A percentile compares a stretch with the other conserved stretches of the same genome.
Conservation (phyloP, 2,113 vertebrate genomes). For the Polyodon spathula region DNA sequence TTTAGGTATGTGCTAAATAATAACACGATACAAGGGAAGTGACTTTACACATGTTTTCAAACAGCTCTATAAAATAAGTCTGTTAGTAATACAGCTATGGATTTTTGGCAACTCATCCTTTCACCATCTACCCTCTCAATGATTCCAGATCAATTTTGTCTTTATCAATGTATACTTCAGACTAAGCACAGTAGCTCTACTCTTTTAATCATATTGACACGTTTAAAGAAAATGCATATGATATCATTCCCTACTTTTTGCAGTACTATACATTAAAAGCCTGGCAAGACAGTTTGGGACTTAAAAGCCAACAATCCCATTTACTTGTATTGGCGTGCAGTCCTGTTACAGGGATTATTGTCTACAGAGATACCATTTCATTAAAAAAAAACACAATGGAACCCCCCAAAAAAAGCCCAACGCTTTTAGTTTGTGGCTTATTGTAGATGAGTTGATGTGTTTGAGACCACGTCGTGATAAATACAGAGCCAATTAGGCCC, state of each 20-base stretch:
- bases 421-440: constrained; percentile 55
- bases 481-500: constrained; percentile 45
- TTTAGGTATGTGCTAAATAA: no score
- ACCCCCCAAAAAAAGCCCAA: constrained; percentile 34
- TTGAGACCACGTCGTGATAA: constrained; percentile 44
- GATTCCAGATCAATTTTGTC: no score
- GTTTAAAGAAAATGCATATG: constrained; percentile 36
- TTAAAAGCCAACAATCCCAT: constrained; percentile 56
- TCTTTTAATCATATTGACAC: no score
- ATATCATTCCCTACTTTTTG: constrained; percentile 28
- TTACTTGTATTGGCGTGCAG: constrained; percentile 66
- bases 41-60: no score
- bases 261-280: constrained; percentile 30
- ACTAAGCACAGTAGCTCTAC: no score
- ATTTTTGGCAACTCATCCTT: no score
- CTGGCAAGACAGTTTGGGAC: constrained; percentile 38
- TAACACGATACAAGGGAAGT: no score
- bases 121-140: no score
- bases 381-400: constrained; percentile 49
- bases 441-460: constrained; percentile 56
- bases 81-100: no score
- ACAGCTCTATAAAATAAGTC: no score
- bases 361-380: constrained; percentile 66
- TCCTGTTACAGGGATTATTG: constrained; percentile 67
- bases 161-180: no score